These are phyloP conservation scores for Tympanuchus pallidicinctus DNA, from an alignment of 2,113 vertebrate species.

Conservation along the genomic window DNA sequence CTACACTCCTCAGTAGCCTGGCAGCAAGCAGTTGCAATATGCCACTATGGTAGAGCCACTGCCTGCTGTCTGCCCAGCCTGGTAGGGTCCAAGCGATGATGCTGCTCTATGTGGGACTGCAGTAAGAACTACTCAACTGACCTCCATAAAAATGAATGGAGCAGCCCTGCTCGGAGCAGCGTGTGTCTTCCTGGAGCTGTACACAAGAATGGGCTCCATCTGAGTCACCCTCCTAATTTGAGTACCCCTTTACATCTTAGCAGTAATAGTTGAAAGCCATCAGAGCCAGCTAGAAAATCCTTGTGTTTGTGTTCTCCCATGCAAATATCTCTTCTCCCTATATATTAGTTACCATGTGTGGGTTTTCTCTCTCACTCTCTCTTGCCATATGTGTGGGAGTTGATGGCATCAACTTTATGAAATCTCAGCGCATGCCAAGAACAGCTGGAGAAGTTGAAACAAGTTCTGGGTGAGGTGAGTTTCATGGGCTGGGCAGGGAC, in stretches of 20 bases:
- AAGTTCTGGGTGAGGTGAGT: slow-evolving; percentile 88
- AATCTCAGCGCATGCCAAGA: slow-evolving; percentile 78
- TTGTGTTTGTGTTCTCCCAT: slow-evolving; percentile 61
- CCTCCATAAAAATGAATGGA: background rate
- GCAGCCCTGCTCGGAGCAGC: background rate
- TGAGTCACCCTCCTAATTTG: slow-evolving; percentile 33
- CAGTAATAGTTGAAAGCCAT: background rate
- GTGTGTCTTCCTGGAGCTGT: background rate
- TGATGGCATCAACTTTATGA: slow-evolving; percentile 80
- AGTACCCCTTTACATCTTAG: slow-evolving; percentile 45
- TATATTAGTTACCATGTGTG: slow-evolving; percentile 66
- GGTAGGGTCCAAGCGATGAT: background rate
- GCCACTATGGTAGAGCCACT: background rate
- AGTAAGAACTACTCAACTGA: background rate
- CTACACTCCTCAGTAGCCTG: background rate
- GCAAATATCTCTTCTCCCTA: slow-evolving; percentile 70
- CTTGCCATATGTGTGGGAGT: slow-evolving; percentile 79
- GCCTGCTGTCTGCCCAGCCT: background rate
- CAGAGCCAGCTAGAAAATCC: slow-evolving; percentile 10
- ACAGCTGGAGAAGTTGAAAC: slow-evolving; percentile 85
- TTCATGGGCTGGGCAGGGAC: slow-evolving; percentile 82
- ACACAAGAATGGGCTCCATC: background rate
- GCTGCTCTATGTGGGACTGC: background rate
- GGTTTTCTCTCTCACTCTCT: slow-evolving; percentile 71
- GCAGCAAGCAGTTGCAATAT: background rate